phyloP scores from a whole-genome alignment of 1,140 invertebrate species.

The Aphelinus atriplicis region DNA sequence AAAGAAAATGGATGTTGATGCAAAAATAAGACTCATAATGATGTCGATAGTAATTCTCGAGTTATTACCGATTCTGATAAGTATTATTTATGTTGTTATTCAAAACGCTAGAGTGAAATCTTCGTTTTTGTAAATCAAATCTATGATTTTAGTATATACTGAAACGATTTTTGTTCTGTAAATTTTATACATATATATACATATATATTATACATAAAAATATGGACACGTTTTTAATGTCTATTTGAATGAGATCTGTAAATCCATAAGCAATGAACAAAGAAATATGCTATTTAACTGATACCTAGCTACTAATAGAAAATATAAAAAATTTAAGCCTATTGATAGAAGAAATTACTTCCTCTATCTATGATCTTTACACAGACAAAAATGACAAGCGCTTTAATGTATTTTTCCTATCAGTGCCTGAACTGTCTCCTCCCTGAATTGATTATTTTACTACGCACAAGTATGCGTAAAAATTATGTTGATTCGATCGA shows the following conservation, averaged over 20 bases:
- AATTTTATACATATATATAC: constrained; percentile 27
- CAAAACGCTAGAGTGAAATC: constrained; percentile 29
- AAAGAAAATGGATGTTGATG: constrained; percentile 28
- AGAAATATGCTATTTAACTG: constrained; percentile 23
- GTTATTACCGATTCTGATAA: constrained; percentile 35
- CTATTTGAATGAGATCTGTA: constrained; percentile 31
- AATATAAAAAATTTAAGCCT: constrained; percentile 33
- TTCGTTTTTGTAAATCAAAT: constrained; percentile 29
- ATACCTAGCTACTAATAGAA: constrained; percentile 31
- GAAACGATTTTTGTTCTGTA: constrained; percentile 35
- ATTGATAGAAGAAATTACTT: constrained; percentile 24
- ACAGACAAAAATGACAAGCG: constrained; percentile 11
- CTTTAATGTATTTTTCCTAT: constrained; percentile 34
- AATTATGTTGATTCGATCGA: constrained; percentile 7
- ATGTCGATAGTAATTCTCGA: constrained; percentile 39
- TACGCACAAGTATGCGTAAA: constrained; percentile 34
- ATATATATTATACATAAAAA: constrained; percentile 19
- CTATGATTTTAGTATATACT: constrained; percentile 25
- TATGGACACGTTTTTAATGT: constrained; percentile 29
- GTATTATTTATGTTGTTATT: constrained; percentile 40
- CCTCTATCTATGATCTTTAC: constrained; percentile 30
- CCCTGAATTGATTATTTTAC: constrained; percentile 26
- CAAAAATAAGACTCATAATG: constrained; percentile 42
- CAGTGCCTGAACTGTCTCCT: constrained; percentile 34
- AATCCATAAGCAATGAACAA: constrained; percentile 31